Evolutionary conservation across 2,113 vertebrate genomes (phyloP), one percentile per base, ranked within the genome.

Genomic region (Sterrhoptilus dennistouni): DNA sequence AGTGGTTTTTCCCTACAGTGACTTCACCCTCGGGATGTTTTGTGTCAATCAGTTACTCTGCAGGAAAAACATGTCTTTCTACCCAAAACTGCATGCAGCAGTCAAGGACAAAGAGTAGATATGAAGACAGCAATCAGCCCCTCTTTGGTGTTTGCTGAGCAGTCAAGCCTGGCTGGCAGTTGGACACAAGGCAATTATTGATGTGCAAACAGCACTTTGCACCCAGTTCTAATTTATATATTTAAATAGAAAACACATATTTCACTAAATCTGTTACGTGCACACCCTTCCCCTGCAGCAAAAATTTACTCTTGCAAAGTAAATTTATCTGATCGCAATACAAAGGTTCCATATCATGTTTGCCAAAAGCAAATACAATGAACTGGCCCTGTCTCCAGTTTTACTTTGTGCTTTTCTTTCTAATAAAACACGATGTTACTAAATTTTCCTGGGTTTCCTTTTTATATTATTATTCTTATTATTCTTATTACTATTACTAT

Each of bases 171-270:
- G 47, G 52, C 69, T 82, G 69, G 61, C n/a, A 33, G 52, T 23
- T 0, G 1, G 65, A 83, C 56, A 85, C 65, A 60, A 90, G 25
- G 82, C 59, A 90, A 87, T 76, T 91, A 93, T 6, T 87, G 44
- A 87, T 68, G 57, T 87, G 82, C 65, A 91, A 94, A 94, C 35
- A 87, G 56, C 61, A 68, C 56, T 96, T 54, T 87, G 56, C 52
- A 78, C 81, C 50, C 47, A n/a, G 35, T 68, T 92, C 87, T 77
- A 60, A 92, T 94, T 76, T 76, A 90, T 78, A 35, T 85, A 93
- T 87, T 94, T 91, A 87, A 96, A 95, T n/a, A 94, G 77, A 85
- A 64, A 87, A 61, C 45, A 87, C 36, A 63, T 35, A 89, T 74
- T 78, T 70, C 27, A 68, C 71, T 83, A 94, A 92, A 84, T 77